A percentile compares a stretch with the other conserved stretches of the same genome.
phyloP scores from a whole-genome alignment of 1,140 invertebrate genomes.

The Tyrophagus putrescentiae region DNA sequence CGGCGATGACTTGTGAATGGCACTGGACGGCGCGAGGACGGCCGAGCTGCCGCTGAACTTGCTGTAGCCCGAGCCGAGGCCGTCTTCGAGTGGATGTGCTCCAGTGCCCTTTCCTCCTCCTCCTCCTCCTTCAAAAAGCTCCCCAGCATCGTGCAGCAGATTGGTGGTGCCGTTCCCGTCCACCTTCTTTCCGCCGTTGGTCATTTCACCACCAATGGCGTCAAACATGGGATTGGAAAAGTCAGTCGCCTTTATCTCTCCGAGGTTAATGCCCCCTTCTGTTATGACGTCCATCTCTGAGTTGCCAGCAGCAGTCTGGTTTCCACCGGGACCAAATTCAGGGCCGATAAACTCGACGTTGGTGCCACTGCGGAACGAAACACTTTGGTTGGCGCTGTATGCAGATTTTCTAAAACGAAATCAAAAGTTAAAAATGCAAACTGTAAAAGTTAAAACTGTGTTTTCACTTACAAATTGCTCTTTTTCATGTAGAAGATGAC shows the following conservation, averaged over 20 bases:
- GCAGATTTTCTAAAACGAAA: constrained; percentile 26
- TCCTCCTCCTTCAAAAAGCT: background rate
- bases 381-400: constrained; percentile 64
- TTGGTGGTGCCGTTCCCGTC: constrained; percentile 10
- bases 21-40: constrained; percentile 59
- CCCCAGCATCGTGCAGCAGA: constrained; percentile 21
- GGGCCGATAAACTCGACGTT: constrained; percentile 62
- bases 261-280: constrained; percentile 59
- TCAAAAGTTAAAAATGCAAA: constrained; percentile 17
- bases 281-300: constrained; percentile 32
- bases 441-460: background rate
- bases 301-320: constrained; percentile 28
- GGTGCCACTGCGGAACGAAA: constrained; percentile 85
- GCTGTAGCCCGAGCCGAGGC: constrained; percentile 31
- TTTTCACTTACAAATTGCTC: constrained; percentile 40
- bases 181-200: constrained; percentile 20
- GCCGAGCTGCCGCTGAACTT: constrained; percentile 39
- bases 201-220: constrained; percentile 36
- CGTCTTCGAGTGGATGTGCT: constrained; percentile 12
- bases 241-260: constrained; percentile 55
- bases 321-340: constrained; percentile 26
- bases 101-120: background rate
- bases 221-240: constrained; percentile 95
- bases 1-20: constrained; percentile 54
- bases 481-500: constrained; percentile 55